A percentile compares a stretch with the other conserved stretches of the same genome.
These are phyloP conservation scores for Spheniscus mendiculus DNA, from an alignment of 2,113 vertebrate genomes.

Conservation along the genomic window DNA sequence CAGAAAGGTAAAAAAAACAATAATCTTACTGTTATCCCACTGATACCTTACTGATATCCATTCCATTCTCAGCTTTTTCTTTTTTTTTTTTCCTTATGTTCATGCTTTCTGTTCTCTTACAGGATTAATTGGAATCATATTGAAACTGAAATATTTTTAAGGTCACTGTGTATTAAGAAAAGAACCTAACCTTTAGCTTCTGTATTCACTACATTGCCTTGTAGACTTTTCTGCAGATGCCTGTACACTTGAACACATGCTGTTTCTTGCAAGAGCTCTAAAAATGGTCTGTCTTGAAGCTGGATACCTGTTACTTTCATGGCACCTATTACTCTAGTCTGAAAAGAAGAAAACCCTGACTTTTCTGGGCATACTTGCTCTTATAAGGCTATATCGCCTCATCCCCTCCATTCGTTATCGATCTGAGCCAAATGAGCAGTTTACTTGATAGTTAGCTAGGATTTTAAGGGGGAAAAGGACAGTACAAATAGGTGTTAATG, in stretches of 20 bases:
- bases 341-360: background rate
- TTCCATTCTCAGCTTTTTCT: background rate
- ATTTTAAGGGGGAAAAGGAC: background rate
- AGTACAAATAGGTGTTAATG: background rate
- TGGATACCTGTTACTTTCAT: background rate
- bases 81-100: constrained; percentile 28
- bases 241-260: constrained; percentile 62
- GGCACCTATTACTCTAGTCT: background rate
- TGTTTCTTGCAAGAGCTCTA: background rate
- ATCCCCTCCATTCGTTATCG: background rate
- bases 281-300: constrained; percentile 15
- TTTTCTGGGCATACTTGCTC: background rate
- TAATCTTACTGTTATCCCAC: background rate
- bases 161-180: background rate
- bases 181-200: background rate
- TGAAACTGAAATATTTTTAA: constrained; percentile 3
- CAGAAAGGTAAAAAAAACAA: background rate
- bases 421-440: background rate
- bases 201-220: background rate
- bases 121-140: constrained; percentile 7
- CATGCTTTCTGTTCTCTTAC: constrained; percentile 13
- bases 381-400: background rate
- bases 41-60: background rate
- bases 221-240: background rate
- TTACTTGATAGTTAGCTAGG: background rate